Evolutionary conservation across 2,113 vertebrate genomes (phyloP), one percentile per base, ranked within the genome.

Genomic region (Trematomus loennbergii): DNA sequence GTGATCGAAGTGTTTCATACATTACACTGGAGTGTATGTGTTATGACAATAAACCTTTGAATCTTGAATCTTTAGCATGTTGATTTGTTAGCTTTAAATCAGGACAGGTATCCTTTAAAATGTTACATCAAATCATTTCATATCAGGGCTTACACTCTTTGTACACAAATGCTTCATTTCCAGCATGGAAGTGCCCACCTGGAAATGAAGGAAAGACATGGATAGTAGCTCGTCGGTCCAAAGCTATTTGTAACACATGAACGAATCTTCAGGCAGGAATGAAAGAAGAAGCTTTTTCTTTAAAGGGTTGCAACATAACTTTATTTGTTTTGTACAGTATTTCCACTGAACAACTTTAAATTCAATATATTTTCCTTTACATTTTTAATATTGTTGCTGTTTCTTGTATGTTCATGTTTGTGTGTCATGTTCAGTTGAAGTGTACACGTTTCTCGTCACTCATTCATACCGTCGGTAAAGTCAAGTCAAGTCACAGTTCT

Each of bases 401-500:
- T 90, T 88, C 71, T 63, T 87, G 83, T 90, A 91, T 89, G 91
- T 94, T 92, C 79, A 91, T 95, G 91, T 94, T 93, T 93, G 91
- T 93, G 94, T 94, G 89, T 93, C 92, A 90, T 94, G 93, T 95
- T 94, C 90, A 89, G 90, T 88, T 91, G 88, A 91, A 90, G 90
- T 92, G 90, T 92, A 81, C 82, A 69, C 81, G 93, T 94, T 91
- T 94, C 79, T 84, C 54, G 86, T 96, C 94, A 86, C 94, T 94
- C 95, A 96, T 96, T 95, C 95, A 95, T 94, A 95, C 90, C 88
- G 94, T 96, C 95, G 94, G 93, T 94, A 90, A 94, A 93, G 94
- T 96, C 94, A 93, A 94, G 94, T 95, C 95, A 87, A 89, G 95
- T 96, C 95, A 94, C 95, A 95, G 94, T 95, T 40, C 8, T 40